Evolutionary conservation across 2,113 vertebrate species (phyloP).

Genomic region (Muscicapa adusta): DNA sequence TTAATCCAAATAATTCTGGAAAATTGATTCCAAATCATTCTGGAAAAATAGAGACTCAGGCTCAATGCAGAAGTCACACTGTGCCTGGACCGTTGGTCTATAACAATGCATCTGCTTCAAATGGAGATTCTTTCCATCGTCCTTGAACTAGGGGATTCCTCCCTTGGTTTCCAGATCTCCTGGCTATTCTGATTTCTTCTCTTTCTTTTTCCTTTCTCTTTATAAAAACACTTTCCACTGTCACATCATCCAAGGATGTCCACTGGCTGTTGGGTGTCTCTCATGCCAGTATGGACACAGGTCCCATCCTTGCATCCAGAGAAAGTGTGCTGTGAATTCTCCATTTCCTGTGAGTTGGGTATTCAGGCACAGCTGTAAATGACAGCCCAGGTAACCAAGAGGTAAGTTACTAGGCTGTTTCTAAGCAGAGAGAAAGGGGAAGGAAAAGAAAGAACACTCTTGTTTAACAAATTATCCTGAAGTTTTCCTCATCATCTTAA

Average conservation of each 20-base stretch:
- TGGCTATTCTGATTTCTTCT: not conserved
- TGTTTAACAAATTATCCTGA: slow-evolving; percentile 7
- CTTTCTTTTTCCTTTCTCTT: not conserved
- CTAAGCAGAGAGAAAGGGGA: not conserved
- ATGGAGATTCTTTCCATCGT: not conserved
- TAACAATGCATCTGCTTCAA: not conserved
- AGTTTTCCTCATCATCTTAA: slow-evolving; percentile 5
- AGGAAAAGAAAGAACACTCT: not conserved
- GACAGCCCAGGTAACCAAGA: not conserved
- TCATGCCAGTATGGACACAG: not conserved
- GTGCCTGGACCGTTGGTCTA: not conserved
- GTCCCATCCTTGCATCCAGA: not conserved
- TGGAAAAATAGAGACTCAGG: not conserved
- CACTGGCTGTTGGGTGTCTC: not conserved
- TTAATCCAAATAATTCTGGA: not conserved
- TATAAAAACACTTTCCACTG: not conserved
- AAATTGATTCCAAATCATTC: not conserved
- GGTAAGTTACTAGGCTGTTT: not conserved
- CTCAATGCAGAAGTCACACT: not conserved
- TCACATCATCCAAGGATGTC: not conserved
- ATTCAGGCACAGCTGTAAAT: not conserved
- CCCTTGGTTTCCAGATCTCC: not conserved
- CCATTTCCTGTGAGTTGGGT: not conserved
- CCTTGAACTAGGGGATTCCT: not conserved
- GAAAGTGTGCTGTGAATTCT: not conserved